phyloP scores from a whole-genome alignment of 2,888 invertebrate genomes.

The Vesta saturnalis region DNA sequence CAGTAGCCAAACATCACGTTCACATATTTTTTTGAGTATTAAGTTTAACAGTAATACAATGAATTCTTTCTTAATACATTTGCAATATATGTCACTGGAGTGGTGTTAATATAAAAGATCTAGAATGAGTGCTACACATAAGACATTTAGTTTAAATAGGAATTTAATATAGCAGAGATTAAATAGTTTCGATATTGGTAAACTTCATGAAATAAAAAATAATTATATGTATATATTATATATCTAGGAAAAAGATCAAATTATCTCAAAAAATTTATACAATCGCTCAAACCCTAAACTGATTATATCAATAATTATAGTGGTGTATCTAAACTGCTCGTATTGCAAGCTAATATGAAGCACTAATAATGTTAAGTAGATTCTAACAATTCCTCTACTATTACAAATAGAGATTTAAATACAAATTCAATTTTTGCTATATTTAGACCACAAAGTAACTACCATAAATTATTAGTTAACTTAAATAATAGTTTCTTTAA shows the following conservation, averaged over 20 bases:
- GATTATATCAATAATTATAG: conserved; percentile 27
- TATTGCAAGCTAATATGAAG: conserved; percentile 33
- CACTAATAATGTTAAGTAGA: conserved; percentile 19
- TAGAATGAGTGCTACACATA: conserved; percentile 26
- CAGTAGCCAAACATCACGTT: conserved; percentile 13
- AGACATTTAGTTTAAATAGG: conserved; percentile 35
- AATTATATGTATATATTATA: conserved; percentile 3
- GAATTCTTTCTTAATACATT: neutral
- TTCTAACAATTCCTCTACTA: conserved; percentile 23
- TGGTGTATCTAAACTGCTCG: conserved; percentile 32
- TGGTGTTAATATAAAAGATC: conserved; percentile 25
- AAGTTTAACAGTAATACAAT: neutral
- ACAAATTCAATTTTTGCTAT: conserved; percentile 6
- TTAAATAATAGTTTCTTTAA: conserved; percentile 25
- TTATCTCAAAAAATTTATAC: conserved; percentile 10
- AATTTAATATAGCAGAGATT: conserved; percentile 25
- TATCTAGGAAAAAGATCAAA: conserved; percentile 9
- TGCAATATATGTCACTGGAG: conserved; percentile 19
- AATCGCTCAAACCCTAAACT: conserved; percentile 20
- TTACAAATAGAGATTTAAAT: conserved; percentile 5
- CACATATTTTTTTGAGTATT: conserved; percentile 9
- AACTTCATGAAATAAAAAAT: conserved; percentile 13
- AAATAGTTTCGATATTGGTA: conserved; percentile 19
- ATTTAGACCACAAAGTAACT: conserved; percentile 19
- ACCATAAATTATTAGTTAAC: conserved; percentile 29